Evolutionary conservation across 2,888 invertebrate species (phyloP), one percentile per base, ranked within the genome.

Genomic region (Seira musarum): DNA sequence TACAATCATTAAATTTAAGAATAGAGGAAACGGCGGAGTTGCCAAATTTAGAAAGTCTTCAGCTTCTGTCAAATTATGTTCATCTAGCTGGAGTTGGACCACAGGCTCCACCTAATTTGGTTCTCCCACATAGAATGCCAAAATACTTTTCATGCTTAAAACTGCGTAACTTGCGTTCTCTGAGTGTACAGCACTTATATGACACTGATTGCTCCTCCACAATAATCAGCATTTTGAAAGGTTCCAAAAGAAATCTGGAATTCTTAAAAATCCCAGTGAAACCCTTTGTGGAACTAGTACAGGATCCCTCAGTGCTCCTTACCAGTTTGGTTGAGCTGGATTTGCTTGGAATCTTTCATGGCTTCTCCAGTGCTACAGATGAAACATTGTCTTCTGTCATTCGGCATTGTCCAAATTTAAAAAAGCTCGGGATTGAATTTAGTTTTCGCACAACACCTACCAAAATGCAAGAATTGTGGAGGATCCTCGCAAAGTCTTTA

Each of bases 311-410:
- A 46, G 24, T 53, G 63, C 5, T 3, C 0, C 53, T 79, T 2
- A 19, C 3, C 1, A 67, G 75, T 68, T 70, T 84, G 0, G 10
- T 57, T 17, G 79, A 82, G 17, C 60, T 82, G 15, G 83, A 84
- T 60, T 66, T 84, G 6, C 67, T 75, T n/a, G 82, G 82, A 30
- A 69, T 84, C 8, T 82, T 84, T 63, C 76, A 84, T 49, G 82
- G 82, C 6, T 79, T 68, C 40, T 84, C 82, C 25, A 68, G 80
- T 53, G 74, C 81, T 1, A 79, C 68, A 3, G 82, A 84, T 72
- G 77, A 82, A 15, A 82, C 81, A 22, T 8, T 84, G 3, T 74
- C 67, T 10, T n/a, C 57, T 1, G 53, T 84, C 3, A 72, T 57
- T 1, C 35, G 60, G 17, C 25, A 17, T 24, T 82, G 83, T 60